Evolutionary conservation across 2,113 vertebrate genomes (phyloP), one percentile per base, ranked within the genome.

Genomic region (Cottus gobio): DNA sequence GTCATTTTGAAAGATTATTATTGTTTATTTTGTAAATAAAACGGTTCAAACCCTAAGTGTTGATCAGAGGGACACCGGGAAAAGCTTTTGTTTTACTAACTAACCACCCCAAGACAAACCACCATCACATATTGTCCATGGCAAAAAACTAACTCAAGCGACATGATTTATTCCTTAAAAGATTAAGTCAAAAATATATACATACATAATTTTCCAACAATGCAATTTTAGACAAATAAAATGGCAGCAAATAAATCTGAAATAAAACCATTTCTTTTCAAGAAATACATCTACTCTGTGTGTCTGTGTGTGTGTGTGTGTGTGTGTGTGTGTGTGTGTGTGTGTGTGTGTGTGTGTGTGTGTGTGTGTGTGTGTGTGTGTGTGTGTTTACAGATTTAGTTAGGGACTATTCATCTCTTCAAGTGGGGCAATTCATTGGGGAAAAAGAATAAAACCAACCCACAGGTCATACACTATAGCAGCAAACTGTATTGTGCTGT

Each of bases 81-180:
- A 74, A 81, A 77, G 24, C 28, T 68, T 58, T 44, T 44, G 12
- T 34, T 11, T 20, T 48, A 5, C 5, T 31, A 77, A 60, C 57
- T 73, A 80, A 82, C 61, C 66, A 83, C 68, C 71, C 57, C 64
- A 60, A 84, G 18, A 90, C 61, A 79, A 78, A 87, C 24, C 10
- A 83, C 56, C 89, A 84, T 71, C 64, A 72, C 58, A 64, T 83
- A 77, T 87, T 85, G 61, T 80, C 86, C 72, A 89, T 72, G 46
- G 60, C 74, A 89, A 89, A 86, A 75, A 89, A 61, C 71, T 87
- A 91, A 77, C 73, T 91, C 80, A 89, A 90, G 84, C 80, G 24
- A 90, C 72, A 89, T 84, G 78, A 93, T 92, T 93, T 93, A 93
- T 92, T 94, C 79, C 86, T 92, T 90, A 69, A 90, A 89, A 88